Evolutionary conservation across 2,888 invertebrate genomes (phyloP), one percentile per base, ranked within the genome.

Genomic region (Ichneumoninae sp.): DNA sequence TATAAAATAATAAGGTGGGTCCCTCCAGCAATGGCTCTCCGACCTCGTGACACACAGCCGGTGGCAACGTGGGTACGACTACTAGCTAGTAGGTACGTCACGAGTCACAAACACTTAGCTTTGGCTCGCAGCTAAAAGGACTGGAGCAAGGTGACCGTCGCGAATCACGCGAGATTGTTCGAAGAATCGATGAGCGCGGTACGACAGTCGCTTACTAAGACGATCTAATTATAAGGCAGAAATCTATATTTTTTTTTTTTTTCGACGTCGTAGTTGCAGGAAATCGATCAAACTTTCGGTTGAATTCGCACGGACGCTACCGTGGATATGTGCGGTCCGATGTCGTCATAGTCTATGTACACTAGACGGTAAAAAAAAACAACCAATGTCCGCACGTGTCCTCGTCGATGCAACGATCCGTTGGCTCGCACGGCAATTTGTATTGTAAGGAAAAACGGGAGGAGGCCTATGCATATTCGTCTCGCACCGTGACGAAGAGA

Each of bases 41-140:
- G 82, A 66, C 84, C 84, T 82, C 81, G 84, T 82, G 84, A 82
- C 84, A 84, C 82, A 82, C 68, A 82, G 82, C 84, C 84, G 66
- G 71, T 71, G 75, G 84, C 26, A 47, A 71, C 57, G 13, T 68
- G 33, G 74, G 26, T 57, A n/a, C 33, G 30, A 62, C 62, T 68
- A 70, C 75, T 66, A 68, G 71, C 52, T 78, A 36, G 65, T 75
- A 65, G 70, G 62, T 69, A 80, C 71, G 68, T 75, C 70, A 79
- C 44, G 47, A 47, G 62, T 70, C 65, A 30, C 50, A 33, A 33
- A 69, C 44, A 68, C 77, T 47, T 16, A 16, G 44, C 16, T 16
- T 16, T 66, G 40, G 16, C 47, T 62, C 57, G 62, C 44, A 52
- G 68, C 52, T 66, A 40, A 30, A 44, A 22, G 13, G 30, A 72